phyloP scores from a whole-genome alignment of 2,113 vertebrate genomes.

The Anguilla japonica region DNA sequence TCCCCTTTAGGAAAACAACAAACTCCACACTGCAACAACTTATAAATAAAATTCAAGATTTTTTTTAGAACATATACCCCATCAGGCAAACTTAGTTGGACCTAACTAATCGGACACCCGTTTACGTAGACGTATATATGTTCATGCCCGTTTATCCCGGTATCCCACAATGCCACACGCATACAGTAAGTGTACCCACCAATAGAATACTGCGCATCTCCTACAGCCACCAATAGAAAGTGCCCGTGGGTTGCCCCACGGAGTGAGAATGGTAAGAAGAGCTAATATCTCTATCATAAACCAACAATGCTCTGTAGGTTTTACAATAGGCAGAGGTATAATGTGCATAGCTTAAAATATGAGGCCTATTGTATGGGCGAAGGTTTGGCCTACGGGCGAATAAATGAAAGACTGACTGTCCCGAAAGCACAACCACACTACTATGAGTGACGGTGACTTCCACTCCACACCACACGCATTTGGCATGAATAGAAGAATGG shows the following conservation, averaged over 20 bases:
- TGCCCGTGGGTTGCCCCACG: not conserved
- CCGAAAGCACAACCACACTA: not conserved
- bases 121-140: too few species aligned
- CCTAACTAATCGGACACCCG: too few species aligned
- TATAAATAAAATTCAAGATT: too few species aligned
- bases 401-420: not conserved
- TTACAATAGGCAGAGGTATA: not conserved
- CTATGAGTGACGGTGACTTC: not conserved
- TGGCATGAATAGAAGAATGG: not conserved
- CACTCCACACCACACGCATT: not conserved
- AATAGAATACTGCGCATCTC: not conserved
- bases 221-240: not conserved
- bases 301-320: not conserved
- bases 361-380: too few species aligned
- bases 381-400: not conserved
- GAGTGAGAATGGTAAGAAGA: not conserved
- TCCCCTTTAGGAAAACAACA: too few species aligned
- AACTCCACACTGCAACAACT: too few species aligned
- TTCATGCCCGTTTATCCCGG: not conserved
- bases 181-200: not conserved
- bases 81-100: too few species aligned
- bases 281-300: not conserved
- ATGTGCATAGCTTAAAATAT: too few species aligned
- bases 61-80: too few species aligned
- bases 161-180: not conserved